phyloP scores from a whole-genome alignment of 2,888 invertebrate species.

The Dryobotodes eremita region DNA sequence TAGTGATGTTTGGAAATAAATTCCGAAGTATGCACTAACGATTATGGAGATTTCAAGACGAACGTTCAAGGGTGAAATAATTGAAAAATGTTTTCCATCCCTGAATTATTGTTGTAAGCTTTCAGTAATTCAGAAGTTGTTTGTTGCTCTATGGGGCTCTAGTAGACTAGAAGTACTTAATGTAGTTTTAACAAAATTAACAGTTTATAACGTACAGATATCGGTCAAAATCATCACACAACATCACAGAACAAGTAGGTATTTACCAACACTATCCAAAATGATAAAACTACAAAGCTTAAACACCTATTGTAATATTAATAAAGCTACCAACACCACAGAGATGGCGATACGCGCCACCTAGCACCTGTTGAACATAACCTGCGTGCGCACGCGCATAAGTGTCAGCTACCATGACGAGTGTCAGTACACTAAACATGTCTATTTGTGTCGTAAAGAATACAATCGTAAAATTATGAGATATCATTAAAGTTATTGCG shows the following conservation, averaged over 20 bases:
- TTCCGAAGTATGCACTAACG: neutral
- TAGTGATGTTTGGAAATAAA: neutral
- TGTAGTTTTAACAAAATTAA: neutral
- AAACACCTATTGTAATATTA: neutral
- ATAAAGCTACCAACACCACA: constrained; percentile 17
- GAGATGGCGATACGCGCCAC: neutral
- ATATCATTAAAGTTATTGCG: constrained; percentile 29
- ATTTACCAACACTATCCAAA: neutral
- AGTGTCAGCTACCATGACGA: constrained; percentile 17
- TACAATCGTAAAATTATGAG: constrained; percentile 18
- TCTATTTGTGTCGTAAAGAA: constrained; percentile 44
- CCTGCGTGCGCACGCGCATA: constrained; percentile 22
- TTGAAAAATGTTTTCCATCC: neutral
- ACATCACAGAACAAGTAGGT: neutral
- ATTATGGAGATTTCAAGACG: neutral
- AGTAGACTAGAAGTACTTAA: too few relatives aligned
- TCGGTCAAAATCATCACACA: neutral
- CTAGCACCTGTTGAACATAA: constrained; percentile 28
- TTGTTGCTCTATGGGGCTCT: neutral
- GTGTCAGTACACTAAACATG: constrained; percentile 42
- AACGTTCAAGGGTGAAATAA: neutral
- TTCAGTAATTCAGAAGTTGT: neutral
- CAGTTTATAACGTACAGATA: neutral
- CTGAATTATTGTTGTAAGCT: neutral
- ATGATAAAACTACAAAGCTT: neutral